Percentiles rank a stretch among this genome's conserved stretches.
These are phyloP conservation scores for Coremacera marginata DNA, from an alignment of 2,888 invertebrate genomes.

Conservation along the genomic window DNA sequence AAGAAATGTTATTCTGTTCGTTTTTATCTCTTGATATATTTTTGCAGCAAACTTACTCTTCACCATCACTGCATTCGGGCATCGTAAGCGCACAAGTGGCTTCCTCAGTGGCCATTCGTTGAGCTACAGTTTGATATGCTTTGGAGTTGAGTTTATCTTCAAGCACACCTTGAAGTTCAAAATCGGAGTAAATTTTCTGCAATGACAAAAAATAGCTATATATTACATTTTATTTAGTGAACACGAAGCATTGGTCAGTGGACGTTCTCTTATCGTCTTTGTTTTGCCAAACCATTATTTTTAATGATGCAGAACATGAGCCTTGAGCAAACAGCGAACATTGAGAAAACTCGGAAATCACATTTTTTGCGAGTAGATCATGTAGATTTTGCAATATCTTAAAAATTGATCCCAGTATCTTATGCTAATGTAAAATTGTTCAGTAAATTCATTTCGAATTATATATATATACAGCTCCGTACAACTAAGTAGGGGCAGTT, in stretches of 20 bases:
- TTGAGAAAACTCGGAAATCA: too few species aligned
- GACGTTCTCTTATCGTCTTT: too few species aligned
- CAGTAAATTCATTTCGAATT: too few species aligned
- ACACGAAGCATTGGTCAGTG: neutral
- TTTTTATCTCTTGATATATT: neutral
- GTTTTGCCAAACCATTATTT: too few species aligned
- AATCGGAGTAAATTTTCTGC: conserved; percentile 98
- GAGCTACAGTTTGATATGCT: conserved; percentile 91
- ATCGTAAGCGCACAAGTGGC: conserved; percentile 91
- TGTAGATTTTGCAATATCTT: too few species aligned
- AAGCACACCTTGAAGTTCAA: conserved; percentile 98
- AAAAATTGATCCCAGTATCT: too few species aligned
- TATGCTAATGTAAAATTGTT: too few species aligned
- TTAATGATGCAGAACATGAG: too few species aligned
- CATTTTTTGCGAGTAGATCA: too few species aligned
- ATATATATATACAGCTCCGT: too few species aligned
- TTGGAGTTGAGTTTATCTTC: conserved; percentile 97
- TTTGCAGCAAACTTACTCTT: conserved; percentile 67
- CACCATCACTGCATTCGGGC: conserved; percentile 82
- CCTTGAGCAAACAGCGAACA: too few species aligned
- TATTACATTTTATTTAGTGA: neutral
- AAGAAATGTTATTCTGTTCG: neutral
- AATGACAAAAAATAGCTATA: neutral
- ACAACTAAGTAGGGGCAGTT: too few species aligned
- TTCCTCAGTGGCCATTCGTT: conserved; percentile 97